phyloP scores from a whole-genome alignment of 1,140 invertebrate genomes.

The Lordiphosa clarofinis region DNA sequence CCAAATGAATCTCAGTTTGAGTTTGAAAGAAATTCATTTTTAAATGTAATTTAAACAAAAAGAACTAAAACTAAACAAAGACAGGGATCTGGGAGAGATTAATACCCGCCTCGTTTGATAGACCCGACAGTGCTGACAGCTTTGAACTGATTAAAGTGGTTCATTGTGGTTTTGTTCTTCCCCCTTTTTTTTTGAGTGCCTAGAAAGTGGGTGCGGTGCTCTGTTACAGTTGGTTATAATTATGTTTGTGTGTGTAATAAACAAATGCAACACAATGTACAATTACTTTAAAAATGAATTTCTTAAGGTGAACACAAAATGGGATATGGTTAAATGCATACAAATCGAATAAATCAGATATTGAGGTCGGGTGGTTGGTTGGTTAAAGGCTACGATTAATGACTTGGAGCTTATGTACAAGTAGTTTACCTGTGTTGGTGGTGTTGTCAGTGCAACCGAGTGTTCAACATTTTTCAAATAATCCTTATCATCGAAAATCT shows the following conservation, averaged over 20 bases:
- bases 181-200: constrained; percentile 20
- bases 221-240: constrained; percentile 24
- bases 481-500: constrained; percentile 96
- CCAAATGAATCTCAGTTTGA: constrained; percentile 74
- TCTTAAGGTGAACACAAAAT: constrained; percentile 71
- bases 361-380: constrained; percentile 27
- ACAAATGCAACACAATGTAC: constrained; percentile 39
- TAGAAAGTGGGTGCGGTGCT: constrained; percentile 42
- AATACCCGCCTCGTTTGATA: constrained; percentile 28
- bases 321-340: constrained; percentile 48
- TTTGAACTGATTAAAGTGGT: no score
- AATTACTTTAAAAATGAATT: constrained; percentile 73
- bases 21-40: constrained; percentile 77
- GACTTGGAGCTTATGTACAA: constrained; percentile 19
- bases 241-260: constrained; percentile 19
- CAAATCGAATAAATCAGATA: constrained; percentile 37
- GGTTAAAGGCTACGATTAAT: neutral
- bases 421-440: constrained; percentile 79
- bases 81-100: constrained; percentile 9
- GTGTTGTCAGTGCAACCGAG: constrained; percentile 78
- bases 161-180: neutral
- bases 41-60: constrained; percentile 57
- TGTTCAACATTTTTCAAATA: constrained; percentile 87
- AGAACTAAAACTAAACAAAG: constrained; percentile 15
- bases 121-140: constrained; percentile 34